Conservation (phyloP, 2,888 invertebrate species). For the Gortyna flavago region DNA sequence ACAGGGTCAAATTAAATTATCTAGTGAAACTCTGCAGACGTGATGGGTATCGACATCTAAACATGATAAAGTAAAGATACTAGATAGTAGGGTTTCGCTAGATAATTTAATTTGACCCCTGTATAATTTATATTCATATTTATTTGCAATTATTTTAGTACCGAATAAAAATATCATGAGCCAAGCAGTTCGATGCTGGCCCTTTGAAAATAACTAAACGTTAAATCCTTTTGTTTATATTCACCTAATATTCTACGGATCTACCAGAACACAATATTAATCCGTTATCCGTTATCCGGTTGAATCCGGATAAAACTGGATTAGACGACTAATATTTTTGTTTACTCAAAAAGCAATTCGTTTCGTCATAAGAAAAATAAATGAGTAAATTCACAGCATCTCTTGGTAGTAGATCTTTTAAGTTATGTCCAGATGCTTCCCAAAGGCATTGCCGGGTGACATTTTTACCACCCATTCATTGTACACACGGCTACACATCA, state of each 20-base stretch:
- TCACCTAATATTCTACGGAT: background rate
- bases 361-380: conserved; percentile 37
- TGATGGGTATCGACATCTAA: too few relatives aligned
- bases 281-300: conserved; percentile 54
- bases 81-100: background rate
- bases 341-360: conserved; percentile 58
- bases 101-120: background rate
- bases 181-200: background rate
- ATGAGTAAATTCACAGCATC: conserved; percentile 42
- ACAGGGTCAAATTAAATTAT: background rate
- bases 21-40: background rate
- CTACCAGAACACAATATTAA: conserved; percentile 5
- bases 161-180: background rate
- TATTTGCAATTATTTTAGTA: background rate
- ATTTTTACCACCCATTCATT: background rate
- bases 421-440: background rate
- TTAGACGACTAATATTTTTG: conserved; percentile 65
- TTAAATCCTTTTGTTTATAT: background rate
- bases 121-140: too few relatives aligned
- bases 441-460: background rate
- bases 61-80: too few relatives aligned
- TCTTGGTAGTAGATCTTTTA: conserved; percentile 4
- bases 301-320: conserved; percentile 60
- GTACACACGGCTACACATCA: too few relatives aligned
- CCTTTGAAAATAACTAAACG: background rate